Conservation (phyloP, 2,113 vertebrate species). For the Ancistrus triradiatus region DNA sequence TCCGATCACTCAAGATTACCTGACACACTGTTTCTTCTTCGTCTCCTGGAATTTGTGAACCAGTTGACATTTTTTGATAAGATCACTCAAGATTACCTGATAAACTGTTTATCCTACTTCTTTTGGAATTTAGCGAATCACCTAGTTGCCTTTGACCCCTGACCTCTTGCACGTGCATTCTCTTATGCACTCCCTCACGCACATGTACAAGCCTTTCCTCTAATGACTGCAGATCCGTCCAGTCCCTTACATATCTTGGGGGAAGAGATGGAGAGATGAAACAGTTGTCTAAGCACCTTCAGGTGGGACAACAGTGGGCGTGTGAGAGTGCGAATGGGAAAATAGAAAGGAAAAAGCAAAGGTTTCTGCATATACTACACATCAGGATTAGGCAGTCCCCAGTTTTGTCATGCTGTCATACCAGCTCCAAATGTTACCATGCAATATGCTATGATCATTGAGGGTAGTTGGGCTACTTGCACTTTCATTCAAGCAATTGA, state of each 20-base stretch:
- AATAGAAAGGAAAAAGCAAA: neutral
- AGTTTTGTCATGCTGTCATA: no score
- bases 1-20: no score
- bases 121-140: constrained; percentile 19
- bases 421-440: no score
- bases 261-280: constrained; percentile 1
- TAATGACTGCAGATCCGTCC: constrained; percentile 21
- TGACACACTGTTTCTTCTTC: no score
- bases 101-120: constrained; percentile 19
- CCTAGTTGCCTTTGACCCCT: constrained; percentile 17
- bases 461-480: no score
- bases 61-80: no score
- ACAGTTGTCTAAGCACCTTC: constrained; percentile 5
- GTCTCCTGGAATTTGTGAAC: no score
- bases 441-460: no score
- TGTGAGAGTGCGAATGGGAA: constrained; percentile 5
- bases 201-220: neutral
- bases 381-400: no score
- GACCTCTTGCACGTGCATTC: constrained; percentile 5
- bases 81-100: neutral
- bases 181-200: neutral
- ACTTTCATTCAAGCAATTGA: no score
- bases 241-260: neutral
- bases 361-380: no score
- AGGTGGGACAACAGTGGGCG: constrained; percentile 12